Percentiles rank a stretch among this genome's conserved stretches.
Conservation (phyloP, 1,140 invertebrate species). For the Drosophila santomea region DNA sequence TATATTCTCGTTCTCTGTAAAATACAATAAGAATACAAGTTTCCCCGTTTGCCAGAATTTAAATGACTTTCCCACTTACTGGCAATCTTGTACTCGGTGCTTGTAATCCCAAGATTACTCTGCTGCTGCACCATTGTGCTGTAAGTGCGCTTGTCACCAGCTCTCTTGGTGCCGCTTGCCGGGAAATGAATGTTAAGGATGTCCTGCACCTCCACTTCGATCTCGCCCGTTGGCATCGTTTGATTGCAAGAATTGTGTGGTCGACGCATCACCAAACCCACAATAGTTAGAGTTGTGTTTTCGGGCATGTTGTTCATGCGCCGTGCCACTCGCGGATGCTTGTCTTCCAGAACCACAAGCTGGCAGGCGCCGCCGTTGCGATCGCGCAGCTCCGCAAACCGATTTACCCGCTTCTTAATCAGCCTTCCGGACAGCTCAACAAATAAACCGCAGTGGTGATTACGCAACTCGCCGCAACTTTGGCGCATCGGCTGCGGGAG, state of each 20-base stretch:
- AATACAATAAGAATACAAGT: no score
- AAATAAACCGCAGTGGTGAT: slow-evolving; percentile 73
- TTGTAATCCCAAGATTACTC: slow-evolving; percentile 76
- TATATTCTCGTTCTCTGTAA: slow-evolving; percentile 80
- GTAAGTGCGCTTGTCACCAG: slow-evolving; percentile 73
- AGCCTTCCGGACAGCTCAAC: slow-evolving; percentile 84
- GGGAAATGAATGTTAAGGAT: slow-evolving; percentile 81
- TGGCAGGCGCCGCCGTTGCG: slow-evolving; percentile 83
- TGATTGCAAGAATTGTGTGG: slow-evolving; percentile 82
- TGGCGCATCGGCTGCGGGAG: slow-evolving; percentile 75
- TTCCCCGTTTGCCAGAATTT: background rate
- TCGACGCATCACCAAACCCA: slow-evolving; percentile 78
- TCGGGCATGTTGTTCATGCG: slow-evolving; percentile 84
- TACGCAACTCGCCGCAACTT: slow-evolving; percentile 84
- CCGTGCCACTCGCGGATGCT: slow-evolving; percentile 80
- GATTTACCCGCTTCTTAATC: slow-evolving; percentile 83
- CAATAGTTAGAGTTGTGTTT: slow-evolving; percentile 82
- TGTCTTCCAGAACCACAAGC: slow-evolving; percentile 84
- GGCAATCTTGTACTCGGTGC: slow-evolving; percentile 83
- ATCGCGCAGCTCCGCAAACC: slow-evolving; percentile 84
- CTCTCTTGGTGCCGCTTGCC: slow-evolving; percentile 57
- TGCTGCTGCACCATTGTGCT: slow-evolving; percentile 75
- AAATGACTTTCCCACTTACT: slow-evolving; percentile 50
- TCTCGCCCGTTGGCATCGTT: slow-evolving; percentile 84
- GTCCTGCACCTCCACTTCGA: slow-evolving; percentile 84